phyloP scores from a whole-genome alignment of 2,888 invertebrate genomes.

The Colletes collaris region DNA sequence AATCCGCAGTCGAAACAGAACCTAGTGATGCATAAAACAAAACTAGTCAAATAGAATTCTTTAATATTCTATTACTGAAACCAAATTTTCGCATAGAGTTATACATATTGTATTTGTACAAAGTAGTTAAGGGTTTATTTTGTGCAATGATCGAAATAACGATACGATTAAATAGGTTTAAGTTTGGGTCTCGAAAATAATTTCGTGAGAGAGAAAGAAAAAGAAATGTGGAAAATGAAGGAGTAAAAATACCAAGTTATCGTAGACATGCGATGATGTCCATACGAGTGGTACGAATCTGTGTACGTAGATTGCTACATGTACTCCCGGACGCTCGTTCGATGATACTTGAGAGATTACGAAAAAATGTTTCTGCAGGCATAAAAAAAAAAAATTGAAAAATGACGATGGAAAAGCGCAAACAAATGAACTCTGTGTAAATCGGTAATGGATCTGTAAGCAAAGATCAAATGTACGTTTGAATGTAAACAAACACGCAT shows the following conservation, averaged over 20 bases:
- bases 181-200: conserved; percentile 26
- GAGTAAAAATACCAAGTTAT: conserved; percentile 20
- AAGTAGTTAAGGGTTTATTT: conserved; percentile 66
- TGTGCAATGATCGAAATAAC: conserved; percentile 64
- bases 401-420: conserved; percentile 10
- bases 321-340: conserved; percentile 3
- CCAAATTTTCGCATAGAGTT: conserved; percentile 62
- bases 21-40: conserved; percentile 77
- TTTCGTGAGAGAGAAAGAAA: conserved; percentile 15
- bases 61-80: conserved; percentile 65
- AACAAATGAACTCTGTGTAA: conserved; percentile 36
- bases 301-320: conserved; percentile 4
- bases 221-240: conserved; percentile 12
- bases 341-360: neutral
- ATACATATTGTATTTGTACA: conserved; percentile 63
- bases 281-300: conserved; percentile 21
- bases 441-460: conserved; percentile 48
- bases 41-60: conserved; percentile 77
- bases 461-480: conserved; percentile 56
- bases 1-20: conserved; percentile 62
- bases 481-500: conserved; percentile 60
- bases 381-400: conserved; percentile 22
- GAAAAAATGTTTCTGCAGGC: conserved; percentile 21
- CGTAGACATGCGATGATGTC: conserved; percentile 14
- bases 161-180: conserved; percentile 48